Evolutionary conservation across 2,888 invertebrate species (phyloP).

Genomic region (Aquatica leii): DNA sequence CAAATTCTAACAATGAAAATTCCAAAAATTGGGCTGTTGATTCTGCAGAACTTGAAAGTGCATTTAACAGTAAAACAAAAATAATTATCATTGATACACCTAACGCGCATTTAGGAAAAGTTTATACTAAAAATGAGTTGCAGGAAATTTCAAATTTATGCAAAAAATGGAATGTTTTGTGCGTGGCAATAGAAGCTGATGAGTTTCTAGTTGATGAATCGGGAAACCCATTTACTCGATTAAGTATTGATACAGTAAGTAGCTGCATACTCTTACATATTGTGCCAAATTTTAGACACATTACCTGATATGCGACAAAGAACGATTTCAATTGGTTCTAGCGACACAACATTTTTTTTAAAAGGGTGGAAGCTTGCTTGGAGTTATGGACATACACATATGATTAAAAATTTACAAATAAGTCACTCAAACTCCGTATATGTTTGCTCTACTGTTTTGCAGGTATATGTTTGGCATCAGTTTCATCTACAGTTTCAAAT

Average conservation of each 20-base stretch:
- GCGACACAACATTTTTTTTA: constrained; percentile 97
- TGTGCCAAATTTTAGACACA: constrained; percentile 64
- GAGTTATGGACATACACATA: constrained; percentile 88
- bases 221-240: constrained; percentile 80
- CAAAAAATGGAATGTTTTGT: constrained; percentile 90
- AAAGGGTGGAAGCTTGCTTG: constrained; percentile 98
- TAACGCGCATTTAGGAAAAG: constrained; percentile 97
- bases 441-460: constrained; percentile 88
- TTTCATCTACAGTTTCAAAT: not conserved
- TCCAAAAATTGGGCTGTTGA: constrained; percentile 93
- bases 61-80: constrained; percentile 91
- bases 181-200: constrained; percentile 97
- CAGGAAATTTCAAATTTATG: constrained; percentile 85
- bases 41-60: constrained; percentile 75
- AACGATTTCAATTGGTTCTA: constrained; percentile 95
- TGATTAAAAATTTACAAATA: constrained; percentile 83
- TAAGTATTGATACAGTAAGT: too few species aligned
- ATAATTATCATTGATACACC: constrained; percentile 95
- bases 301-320: constrained; percentile 98
- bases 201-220: constrained; percentile 95
- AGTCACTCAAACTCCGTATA: constrained; percentile 96
- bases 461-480: constrained; percentile 61
- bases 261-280: too few species aligned
- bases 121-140: constrained; percentile 75
- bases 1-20: too few species aligned